These are phyloP conservation scores for Coilia nasus DNA, from an alignment of 2,797 vertebrate genomes.

Conservation along the genomic window DNA sequence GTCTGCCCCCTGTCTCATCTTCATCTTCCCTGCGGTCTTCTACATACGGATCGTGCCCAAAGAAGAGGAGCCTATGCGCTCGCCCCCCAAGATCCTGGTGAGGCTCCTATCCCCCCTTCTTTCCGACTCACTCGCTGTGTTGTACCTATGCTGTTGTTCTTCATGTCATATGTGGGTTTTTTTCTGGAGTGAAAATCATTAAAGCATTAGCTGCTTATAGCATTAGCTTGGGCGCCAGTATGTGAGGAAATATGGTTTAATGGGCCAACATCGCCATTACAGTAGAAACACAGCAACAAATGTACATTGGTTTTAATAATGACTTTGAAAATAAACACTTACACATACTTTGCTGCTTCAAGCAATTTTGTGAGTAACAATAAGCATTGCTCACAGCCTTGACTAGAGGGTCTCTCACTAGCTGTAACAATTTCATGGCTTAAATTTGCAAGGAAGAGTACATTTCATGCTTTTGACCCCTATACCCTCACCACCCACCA, in stretches of 20 bases:
- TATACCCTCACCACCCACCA: neutral
- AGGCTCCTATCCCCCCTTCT: constrained; percentile 44
- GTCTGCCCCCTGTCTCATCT: constrained; percentile 96
- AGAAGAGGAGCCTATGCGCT: constrained; percentile 87
- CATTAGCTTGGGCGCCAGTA: neutral
- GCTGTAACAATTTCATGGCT: neutral
- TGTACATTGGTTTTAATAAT: neutral
- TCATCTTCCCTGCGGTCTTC: constrained; percentile 97
- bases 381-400: neutral
- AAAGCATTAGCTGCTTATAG: neutral
- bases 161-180: neutral
- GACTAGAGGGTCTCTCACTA: neutral
- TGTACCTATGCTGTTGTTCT: neutral
- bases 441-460: neutral
- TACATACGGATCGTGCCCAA: constrained; percentile 95
- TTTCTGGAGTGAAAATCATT: no score
- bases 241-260: neutral
- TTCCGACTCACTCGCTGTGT: neutral
- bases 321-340: neutral
- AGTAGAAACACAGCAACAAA: neutral
- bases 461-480: no score
- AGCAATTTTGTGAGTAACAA: neutral
- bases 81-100: constrained; percentile 90
- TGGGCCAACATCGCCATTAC: neutral
- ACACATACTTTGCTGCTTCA: neutral